Conservation (phyloP, 2,888 invertebrate species). For the Hermodice carunculata region DNA sequence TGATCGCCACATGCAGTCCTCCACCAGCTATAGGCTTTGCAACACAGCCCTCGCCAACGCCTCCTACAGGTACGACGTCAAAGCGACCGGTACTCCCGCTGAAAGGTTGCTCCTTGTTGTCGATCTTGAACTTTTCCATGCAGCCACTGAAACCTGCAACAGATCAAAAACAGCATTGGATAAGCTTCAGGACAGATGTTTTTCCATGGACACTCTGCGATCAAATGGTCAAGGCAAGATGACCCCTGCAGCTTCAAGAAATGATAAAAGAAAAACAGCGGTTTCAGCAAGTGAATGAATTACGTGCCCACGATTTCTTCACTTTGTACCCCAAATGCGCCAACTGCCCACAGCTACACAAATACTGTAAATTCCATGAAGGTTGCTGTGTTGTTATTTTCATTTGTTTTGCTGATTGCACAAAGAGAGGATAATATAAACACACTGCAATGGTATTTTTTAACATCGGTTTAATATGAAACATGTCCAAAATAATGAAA, state of each 20-base stretch:
- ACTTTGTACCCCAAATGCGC: too few species aligned
- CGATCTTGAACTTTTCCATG: conserved; percentile 88
- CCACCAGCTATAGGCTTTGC: neutral
- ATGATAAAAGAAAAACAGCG: too few species aligned
- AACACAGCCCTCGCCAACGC: conserved; percentile 17
- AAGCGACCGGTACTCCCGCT: conserved; percentile 80
- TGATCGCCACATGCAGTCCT: conserved; percentile 85
- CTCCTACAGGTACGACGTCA: conserved; percentile 49
- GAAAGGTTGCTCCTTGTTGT: conserved; percentile 90
- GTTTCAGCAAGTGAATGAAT: too few species aligned
- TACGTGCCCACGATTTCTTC: too few species aligned
- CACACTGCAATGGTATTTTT: too few species aligned
- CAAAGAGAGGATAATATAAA: too few species aligned
- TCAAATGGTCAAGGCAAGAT: neutral
- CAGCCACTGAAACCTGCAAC: conserved; percentile 85
- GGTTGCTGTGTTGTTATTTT: too few species aligned
- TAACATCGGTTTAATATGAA: too few species aligned
- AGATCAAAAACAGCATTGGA: neutral
- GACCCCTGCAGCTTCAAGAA: neutral
- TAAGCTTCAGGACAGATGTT: neutral
- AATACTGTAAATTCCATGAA: too few species aligned
- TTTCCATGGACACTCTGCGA: neutral
- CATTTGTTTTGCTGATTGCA: too few species aligned
- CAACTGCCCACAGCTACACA: too few species aligned
- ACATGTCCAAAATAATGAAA: too few species aligned